Conservation (phyloP, 1,140 invertebrate genomes). For the Lethrus apterus region DNA sequence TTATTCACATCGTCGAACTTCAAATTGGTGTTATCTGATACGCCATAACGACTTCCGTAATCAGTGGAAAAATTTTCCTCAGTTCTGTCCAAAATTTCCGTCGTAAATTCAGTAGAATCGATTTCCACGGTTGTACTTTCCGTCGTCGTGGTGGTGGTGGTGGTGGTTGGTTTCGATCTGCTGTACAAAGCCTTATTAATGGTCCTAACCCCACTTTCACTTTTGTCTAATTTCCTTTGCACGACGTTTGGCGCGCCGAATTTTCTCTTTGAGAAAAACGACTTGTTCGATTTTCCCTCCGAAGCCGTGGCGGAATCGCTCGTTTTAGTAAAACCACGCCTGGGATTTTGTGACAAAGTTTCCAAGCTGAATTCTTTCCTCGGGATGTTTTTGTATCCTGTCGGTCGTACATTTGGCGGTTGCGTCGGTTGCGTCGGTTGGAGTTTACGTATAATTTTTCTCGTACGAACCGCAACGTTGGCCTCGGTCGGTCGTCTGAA, state of each 20-base stretch:
- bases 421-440: conserved; percentile 30
- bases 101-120: not conserved
- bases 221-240: not conserved
- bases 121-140: conserved; percentile 2
- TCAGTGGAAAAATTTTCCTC: too few relatives aligned
- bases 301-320: too few relatives aligned
- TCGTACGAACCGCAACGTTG: conserved; percentile 36
- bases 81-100: too few relatives aligned
- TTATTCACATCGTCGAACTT: too few relatives aligned
- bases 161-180: not conserved
- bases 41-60: too few relatives aligned
- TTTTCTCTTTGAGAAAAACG: not conserved
- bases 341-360: too few relatives aligned
- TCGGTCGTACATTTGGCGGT: not conserved
- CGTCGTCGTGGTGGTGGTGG: not conserved
- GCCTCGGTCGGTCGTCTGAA: conserved; percentile 25
- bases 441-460: conserved; percentile 48
- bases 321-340: too few relatives aligned
- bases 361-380: not conserved
- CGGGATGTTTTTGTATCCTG: conserved; percentile 15
- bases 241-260: not conserved
- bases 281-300: not conserved
- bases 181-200: conserved; percentile 4
- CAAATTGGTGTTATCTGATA: too few relatives aligned
- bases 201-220: not conserved